Conservation (phyloP, 2,888 invertebrate genomes). For the Anorthoa munda region DNA sequence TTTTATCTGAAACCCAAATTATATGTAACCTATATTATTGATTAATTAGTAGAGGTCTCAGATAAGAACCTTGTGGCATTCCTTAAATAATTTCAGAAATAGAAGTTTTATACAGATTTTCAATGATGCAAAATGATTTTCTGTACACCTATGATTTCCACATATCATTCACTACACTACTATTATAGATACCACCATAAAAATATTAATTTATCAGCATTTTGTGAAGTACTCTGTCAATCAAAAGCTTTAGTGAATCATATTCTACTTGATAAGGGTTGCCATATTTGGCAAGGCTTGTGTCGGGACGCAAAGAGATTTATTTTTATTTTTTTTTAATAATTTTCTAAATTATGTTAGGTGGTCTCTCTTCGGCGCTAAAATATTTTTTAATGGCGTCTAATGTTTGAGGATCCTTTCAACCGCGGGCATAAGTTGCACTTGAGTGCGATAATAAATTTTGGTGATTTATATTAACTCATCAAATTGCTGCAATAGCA, state of each 20-base stretch:
- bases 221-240: not conserved
- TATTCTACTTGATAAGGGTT: not conserved
- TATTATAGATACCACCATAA: not conserved
- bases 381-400: too few species aligned
- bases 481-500: too few species aligned
- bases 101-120: not conserved
- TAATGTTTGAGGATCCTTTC: too few species aligned
- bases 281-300: too few species aligned
- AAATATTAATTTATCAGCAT: not conserved
- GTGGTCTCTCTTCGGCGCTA: too few species aligned
- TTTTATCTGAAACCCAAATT: too few species aligned
- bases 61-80: constrained; percentile 10
- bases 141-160: not conserved
- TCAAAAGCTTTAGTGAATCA: constrained; percentile 14
- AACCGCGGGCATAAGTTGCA: too few species aligned
- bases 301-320: too few species aligned
- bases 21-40: not conserved
- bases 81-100: not conserved
- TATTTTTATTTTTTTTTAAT: too few species aligned
- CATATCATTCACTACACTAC: not conserved
- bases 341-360: too few species aligned
- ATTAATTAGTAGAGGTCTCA: constrained; percentile 1
- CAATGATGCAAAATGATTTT: not conserved
- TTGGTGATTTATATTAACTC: too few species aligned
- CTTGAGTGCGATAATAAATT: too few species aligned